These are phyloP conservation scores for Plebejus anna DNA, from an alignment of 2,888 invertebrate species.

Conservation along the genomic window DNA sequence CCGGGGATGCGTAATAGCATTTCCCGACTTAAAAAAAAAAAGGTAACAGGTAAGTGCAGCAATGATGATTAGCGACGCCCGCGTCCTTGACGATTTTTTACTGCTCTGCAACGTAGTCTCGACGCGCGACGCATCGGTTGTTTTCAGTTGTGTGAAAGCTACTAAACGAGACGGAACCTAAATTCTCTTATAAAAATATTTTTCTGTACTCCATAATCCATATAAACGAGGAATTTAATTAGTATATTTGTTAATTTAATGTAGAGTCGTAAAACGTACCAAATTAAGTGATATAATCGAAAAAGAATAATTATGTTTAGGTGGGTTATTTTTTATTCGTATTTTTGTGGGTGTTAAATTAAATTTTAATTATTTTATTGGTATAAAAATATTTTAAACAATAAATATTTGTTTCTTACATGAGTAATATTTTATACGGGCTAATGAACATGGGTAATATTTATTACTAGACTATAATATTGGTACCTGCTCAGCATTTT, in stretches of 20 bases:
- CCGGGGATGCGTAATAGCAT: too few relatives aligned
- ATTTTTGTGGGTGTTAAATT: neutral
- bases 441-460: too few relatives aligned
- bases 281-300: neutral
- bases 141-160: neutral
- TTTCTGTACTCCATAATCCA: neutral
- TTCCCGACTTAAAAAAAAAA: too few relatives aligned
- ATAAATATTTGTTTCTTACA: too few relatives aligned
- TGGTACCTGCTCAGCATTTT: neutral
- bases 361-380: neutral
- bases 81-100: neutral
- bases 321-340: neutral
- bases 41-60: neutral
- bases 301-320: neutral
- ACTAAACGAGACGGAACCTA: neutral
- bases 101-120: neutral
- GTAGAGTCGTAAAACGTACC: neutral
- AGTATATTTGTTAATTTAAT: neutral
- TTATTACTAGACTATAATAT: too few relatives aligned
- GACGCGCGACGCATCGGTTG: neutral
- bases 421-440: too few relatives aligned
- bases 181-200: neutral
- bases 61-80: neutral
- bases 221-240: neutral
- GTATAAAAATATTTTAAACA: too few relatives aligned